Evolutionary conservation across 2,797 vertebrate species (phyloP), one percentile per base, ranked within the genome.

Genomic region (Argya squamiceps): DNA sequence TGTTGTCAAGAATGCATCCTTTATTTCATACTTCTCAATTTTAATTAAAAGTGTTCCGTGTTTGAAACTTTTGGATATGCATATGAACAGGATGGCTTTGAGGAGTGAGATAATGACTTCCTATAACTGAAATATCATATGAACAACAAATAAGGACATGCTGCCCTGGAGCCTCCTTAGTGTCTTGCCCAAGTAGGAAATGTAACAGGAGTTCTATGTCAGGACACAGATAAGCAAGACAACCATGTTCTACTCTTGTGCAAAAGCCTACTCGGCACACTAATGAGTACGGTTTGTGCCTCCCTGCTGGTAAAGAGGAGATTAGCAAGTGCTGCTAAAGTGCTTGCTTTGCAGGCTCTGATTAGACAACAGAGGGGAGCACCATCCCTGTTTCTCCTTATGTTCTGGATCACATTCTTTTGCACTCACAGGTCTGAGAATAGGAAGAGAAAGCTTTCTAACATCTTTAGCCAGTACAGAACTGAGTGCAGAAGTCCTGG

Each of bases 211-310:
- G 37, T 30, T 71, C 18, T 32, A 3, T 16, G 19, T 18, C 52
- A 70, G 39, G 39, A 75, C n/a, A 49, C 23, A 62, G 7, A 27
- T 34, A 39, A 77, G 26, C 0, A 3, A 29, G 27, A 63, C 8
- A 58, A 52, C 36, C 9, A 13, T 0, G 4, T 50, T 67, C 34
- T n/a, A 21, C 11, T 20, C 27, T 43, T 6, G 15, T 26, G 50
- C 30, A 83, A 73, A 70, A 68, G 8, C 15, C 21, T 34, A 6
- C 13, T 56, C 17, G 39, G 34, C 49, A 32, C 32, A 47, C 3
- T 47, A 56, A 36, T 3, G 2, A 6, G 1, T 9, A 32, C 0
- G 0, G 19, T 55, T 53, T 34, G 26, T 16, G 18, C 29, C 70
- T 47, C 37, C 69, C 36, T 1, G 1, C 20, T 68, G 41, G 20